Base-by-base conservation (phyloP, 2,888 invertebrate species). In the Leucophora obtusa region DNA sequence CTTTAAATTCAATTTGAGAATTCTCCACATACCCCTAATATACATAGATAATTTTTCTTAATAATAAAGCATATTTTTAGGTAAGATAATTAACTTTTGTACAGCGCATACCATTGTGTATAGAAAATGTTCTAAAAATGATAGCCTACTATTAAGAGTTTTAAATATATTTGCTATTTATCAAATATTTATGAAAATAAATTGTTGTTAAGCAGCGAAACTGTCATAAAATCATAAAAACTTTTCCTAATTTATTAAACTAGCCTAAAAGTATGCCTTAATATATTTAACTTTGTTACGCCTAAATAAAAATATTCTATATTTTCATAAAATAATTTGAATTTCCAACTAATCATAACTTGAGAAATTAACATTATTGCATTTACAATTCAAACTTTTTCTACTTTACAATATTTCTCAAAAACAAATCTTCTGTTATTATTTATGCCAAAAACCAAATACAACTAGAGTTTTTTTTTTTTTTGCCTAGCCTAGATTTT, bases 351-450 rank as follows among this genome's bases (percentile, higher is more conserved):
- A 71, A 50, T 71, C 58, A 70, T 43, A 70, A 79, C 38, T 70
- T 79, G 8, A 14, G 7, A 65, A 65, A 70, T 74, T 60, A 50
- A 33, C 17, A 54, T 70, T 65, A 66, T 71, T 60, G 17, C 28
- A 53, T 74, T 70, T 47, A 17, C 54, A 15, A 56, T 60, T 17
- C 15, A 70, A 79, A 74, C 59, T 79, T 70, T n/a, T 69, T 15
- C 1, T n/a, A 28, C 28, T 28, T 18, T n/a, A 47, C 43, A 18
- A 9, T 21, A 35, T 28, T 60, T 51, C 14, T 53, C 15, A 72
- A 59, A 38, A 47, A 21, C 2, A 24, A 24, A 24, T 3, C 24
- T 69, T 62, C 18, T 10, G 24, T 47, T 56, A 35, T 69, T 47
- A 62, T 56, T 62, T 50, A 56, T 43, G 18, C 8, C 35, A 47